Evolutionary conservation across 2,888 invertebrate species (phyloP).

Genomic region (Oxyscelio sp.): DNA sequence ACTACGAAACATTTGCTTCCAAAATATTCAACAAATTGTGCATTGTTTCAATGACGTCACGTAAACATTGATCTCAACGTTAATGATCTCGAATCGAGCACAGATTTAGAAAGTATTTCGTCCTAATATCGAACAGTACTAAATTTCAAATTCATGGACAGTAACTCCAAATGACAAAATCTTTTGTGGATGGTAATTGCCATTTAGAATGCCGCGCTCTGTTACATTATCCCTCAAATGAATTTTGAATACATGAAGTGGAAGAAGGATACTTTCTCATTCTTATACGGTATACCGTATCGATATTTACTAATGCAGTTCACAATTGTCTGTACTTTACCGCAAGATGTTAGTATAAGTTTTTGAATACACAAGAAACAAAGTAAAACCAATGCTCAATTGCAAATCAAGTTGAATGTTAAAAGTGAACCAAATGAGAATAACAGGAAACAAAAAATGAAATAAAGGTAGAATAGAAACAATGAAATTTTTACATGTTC

Average conservation of each 20-base stretch:
- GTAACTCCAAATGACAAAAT: conserved; percentile 42
- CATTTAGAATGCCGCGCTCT: conserved; percentile 17
- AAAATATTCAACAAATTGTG: neutral
- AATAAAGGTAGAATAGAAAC: too few relatives aligned
- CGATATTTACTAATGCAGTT: conserved; percentile 22
- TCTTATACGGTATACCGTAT: conserved; percentile 18
- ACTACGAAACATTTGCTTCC: neutral
- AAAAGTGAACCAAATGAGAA: too few relatives aligned
- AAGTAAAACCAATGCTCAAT: conserved; percentile 36
- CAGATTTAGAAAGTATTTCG: neutral
- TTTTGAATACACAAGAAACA: conserved; percentile 23
- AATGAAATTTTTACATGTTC: too few relatives aligned
- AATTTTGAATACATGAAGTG: conserved; percentile 28
- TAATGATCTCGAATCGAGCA: neutral
- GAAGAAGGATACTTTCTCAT: conserved; percentile 16
- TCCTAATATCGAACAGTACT: conserved; percentile 17
- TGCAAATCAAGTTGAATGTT: conserved; percentile 35
- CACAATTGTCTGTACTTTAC: conserved; percentile 42
- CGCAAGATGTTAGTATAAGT: conserved; percentile 31
- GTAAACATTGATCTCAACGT: neutral
- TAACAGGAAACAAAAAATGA: too few relatives aligned
- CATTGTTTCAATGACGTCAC: neutral
- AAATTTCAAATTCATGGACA: conserved; percentile 43
- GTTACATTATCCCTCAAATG: neutral
- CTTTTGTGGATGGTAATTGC: neutral